Evolutionary conservation across 2,113 vertebrate species (phyloP), one percentile per base, ranked within the genome.

Genomic region (Columba livia): DNA sequence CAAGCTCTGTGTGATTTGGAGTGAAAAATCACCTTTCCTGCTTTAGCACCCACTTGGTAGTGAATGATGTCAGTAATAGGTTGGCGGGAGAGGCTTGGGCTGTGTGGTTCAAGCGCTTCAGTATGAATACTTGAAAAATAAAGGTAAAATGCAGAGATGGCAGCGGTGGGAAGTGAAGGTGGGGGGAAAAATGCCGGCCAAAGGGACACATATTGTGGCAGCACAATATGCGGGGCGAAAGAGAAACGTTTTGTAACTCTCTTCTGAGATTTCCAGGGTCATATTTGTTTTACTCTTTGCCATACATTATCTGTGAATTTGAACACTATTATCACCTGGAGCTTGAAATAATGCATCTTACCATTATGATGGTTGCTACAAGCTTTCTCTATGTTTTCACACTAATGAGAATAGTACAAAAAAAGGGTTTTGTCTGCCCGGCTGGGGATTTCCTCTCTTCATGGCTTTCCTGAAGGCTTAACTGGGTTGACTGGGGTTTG

Each of bases 161-260:
- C 31, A 34, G 57, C 1, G 2, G 15, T 56, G n/a, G 40, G 78
- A 79, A 42, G 6, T 0, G 4, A 71, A 6, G 25, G 15, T 13
- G 26, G 36, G 25, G 23, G 32, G 40, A 38, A 47, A 36, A 60
- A 34, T 71, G 26, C 61, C 0, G 1, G 11, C 32, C 51, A n/a
- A 11, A 29, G 20, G 20, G 3, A 9, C 15, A 32, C 24, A 6
- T 6, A 25, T 48, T 0, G 0, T 0, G 4, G 61, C 1, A 1
- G 17, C 36, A 32, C 9, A 11, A 19, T 50, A 65, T 23, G 10
- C 15, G 11, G 51, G 40, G 34, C 5, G 64, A 93, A 94, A 60
- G 10, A 17, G 0, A 5, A 5, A 44, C 48, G 10, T 67, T 71
- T 64, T 20, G 1, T 15, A 3, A 6, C 23, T 48, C 11, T 64